Evolutionary conservation across 2,113 vertebrate species (phyloP).

Genomic region (Gorsachius goisagi): DNA sequence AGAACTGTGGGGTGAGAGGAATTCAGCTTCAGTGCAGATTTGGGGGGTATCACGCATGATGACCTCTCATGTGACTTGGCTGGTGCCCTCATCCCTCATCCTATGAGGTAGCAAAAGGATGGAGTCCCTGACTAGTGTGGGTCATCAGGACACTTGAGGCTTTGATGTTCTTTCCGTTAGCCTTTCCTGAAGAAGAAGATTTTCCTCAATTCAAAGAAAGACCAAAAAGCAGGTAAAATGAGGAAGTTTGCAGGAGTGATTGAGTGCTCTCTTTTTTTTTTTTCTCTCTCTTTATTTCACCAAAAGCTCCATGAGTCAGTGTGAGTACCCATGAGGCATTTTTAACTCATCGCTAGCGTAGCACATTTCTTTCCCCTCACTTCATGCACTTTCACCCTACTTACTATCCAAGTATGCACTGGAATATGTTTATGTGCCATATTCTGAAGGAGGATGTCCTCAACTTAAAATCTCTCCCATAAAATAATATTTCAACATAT

Average conservation of each 20-base stretch:
- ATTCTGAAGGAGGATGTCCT: not conserved
- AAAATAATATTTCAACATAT: not conserved
- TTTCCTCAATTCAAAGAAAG: not conserved
- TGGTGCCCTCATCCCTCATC: not conserved
- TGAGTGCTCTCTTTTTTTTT: not conserved
- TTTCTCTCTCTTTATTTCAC: not conserved
- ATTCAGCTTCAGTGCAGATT: not conserved
- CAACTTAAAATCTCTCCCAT: not conserved
- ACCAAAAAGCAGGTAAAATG: not conserved
- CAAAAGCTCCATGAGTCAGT: not conserved
- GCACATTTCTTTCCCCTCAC: not conserved
- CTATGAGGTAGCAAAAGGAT: not conserved
- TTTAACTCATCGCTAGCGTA: not conserved
- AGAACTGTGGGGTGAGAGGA: not conserved
- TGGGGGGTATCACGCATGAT: not conserved
- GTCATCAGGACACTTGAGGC: not conserved
- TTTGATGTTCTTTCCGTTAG: not conserved
- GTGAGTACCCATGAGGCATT: not conserved
- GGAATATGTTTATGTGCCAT: not conserved
- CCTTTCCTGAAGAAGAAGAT: not conserved
- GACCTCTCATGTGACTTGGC: not conserved
- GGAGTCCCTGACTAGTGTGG: not conserved
- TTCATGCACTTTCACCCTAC: not conserved
- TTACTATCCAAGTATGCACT: not conserved
- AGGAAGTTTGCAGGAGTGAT: not conserved